Evolutionary conservation across 2,888 invertebrate genomes (phyloP), one percentile per base, ranked within the genome.

Genomic region (Rosalia funebris): DNA sequence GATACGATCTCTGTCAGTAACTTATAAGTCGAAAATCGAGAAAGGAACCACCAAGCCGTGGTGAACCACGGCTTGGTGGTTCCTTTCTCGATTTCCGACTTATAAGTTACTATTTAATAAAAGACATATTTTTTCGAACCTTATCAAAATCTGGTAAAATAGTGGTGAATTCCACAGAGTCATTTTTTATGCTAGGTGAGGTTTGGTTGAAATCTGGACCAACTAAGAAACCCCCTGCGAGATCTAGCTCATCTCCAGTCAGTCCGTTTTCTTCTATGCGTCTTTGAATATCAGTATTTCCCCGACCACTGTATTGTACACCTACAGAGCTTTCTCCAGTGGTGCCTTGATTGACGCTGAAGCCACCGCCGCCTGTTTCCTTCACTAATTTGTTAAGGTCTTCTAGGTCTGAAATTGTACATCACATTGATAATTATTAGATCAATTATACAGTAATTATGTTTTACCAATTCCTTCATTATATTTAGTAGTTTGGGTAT

Each of bases 151-250:
- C 56, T 20, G 60, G 56, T n/a, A 39, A 25, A 19, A 36, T 46
- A 11, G 63, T 63, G n/a, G 55, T 58, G 2, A 48, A 17, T 14
- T 65, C 64, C 5, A 60, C 19, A n/a, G 34, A 39, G 10, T 37
- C 56, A n/a, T 46, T 46, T 25, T 5, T 12, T 14, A 2, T 46
- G 10, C 10, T 37, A n/a, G 11, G 14, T 1, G 41, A 20, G 20
- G 66, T 53, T 1, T 37, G 36, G 11, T 58, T 57, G 1, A 46
- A 53, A 16, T 66, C 62, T 1, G 65, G 64, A 37, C 60, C 64
- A 11, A 64, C 42, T 48, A 64, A 47, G 19, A 48, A 50, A 15
- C 44, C 57, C 15, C 59, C 47, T 5, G 59, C 36, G 12, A 59
- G 37, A 16, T 53, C 41, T 12, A 58, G 46, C 10, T 31, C 32